A percentile compares a stretch with the other conserved stretches of the same genome.
These are phyloP conservation scores for Halcyon malimbica DNA, from an alignment of 2,113 vertebrate species.

Conservation along the genomic window DNA sequence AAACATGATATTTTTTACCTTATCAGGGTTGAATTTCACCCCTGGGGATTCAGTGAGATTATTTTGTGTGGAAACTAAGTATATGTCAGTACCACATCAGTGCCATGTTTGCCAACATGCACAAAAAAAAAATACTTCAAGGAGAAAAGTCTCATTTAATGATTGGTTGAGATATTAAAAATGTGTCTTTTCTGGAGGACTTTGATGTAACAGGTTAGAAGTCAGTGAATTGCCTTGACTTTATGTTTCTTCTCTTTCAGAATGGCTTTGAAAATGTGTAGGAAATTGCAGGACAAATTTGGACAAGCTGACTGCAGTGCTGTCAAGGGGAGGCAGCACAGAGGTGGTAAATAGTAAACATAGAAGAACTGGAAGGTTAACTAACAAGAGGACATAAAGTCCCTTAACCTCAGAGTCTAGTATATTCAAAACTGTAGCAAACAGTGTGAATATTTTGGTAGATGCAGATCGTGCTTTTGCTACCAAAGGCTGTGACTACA, in stretches of 20 bases:
- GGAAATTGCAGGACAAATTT: neutral
- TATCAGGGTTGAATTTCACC: neutral
- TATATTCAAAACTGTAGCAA: neutral
- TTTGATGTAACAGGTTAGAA: neutral
- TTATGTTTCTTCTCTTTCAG: neutral
- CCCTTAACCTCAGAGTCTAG: neutral
- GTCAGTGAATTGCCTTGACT: neutral
- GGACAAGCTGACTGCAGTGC: neutral
- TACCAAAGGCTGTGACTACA: neutral
- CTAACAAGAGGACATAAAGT: neutral
- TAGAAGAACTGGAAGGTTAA: neutral
- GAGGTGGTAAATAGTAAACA: neutral
- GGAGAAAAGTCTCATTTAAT: neutral
- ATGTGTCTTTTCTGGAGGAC: neutral
- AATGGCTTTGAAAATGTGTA: neutral
- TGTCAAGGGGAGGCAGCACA: neutral
- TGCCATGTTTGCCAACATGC: neutral
- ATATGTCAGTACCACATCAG: neutral
- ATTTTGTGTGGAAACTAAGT: neutral
- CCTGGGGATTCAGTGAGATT: neutral
- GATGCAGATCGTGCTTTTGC: neutral
- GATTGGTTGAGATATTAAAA: neutral
- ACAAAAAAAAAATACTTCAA: neutral
- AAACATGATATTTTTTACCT: neutral
- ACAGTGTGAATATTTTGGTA: neutral